Conservation (phyloP, 1,140 invertebrate genomes). For the Heterodera schachtii region DNA sequence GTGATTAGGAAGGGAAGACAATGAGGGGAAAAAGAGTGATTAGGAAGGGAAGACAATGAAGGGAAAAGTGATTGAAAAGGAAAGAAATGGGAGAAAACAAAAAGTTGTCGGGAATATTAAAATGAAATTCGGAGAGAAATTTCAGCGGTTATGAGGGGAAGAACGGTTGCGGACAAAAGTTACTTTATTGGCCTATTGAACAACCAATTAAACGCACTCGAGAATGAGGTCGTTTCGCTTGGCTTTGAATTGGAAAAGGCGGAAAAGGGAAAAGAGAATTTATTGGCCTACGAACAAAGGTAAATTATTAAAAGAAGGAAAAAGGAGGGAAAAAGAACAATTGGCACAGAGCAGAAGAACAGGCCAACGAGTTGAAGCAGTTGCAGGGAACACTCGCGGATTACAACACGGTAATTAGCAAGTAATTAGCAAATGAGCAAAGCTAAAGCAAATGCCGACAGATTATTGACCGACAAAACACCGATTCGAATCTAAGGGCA, state of each 20-base stretch:
- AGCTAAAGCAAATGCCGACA: slow-evolving; percentile 2
- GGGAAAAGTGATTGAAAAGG: neutral
- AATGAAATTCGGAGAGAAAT: neutral
- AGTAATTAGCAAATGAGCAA: neutral
- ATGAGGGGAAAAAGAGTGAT: neutral
- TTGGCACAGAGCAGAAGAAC: slow-evolving; percentile 43
- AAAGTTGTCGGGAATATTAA: neutral
- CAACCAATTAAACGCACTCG: slow-evolving; percentile 39
- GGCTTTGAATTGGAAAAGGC: slow-evolving; percentile 34
- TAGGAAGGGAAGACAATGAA: slow-evolving; percentile 43
- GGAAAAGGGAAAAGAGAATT: slow-evolving; percentile 38
- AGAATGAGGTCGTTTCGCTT: slow-evolving; percentile 36
- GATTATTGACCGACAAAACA: slow-evolving; percentile 47
- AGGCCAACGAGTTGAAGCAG: slow-evolving; percentile 48
- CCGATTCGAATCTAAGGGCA: slow-evolving; percentile 37
- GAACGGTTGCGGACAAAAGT: slow-evolving; percentile 37
- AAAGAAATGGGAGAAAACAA: neutral
- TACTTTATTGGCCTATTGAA: slow-evolving; percentile 48
- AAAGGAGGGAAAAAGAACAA: neutral
- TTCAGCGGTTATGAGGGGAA: slow-evolving; percentile 42
- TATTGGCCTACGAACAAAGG: slow-evolving; percentile 47
- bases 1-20: neutral
- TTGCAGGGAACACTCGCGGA: slow-evolving; percentile 39
- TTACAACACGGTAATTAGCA: slow-evolving; percentile 37
- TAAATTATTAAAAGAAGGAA: neutral